These are phyloP conservation scores for Hypothenemus hampei DNA, from an alignment of 1,140 invertebrate species.

Conservation along the genomic window DNA sequence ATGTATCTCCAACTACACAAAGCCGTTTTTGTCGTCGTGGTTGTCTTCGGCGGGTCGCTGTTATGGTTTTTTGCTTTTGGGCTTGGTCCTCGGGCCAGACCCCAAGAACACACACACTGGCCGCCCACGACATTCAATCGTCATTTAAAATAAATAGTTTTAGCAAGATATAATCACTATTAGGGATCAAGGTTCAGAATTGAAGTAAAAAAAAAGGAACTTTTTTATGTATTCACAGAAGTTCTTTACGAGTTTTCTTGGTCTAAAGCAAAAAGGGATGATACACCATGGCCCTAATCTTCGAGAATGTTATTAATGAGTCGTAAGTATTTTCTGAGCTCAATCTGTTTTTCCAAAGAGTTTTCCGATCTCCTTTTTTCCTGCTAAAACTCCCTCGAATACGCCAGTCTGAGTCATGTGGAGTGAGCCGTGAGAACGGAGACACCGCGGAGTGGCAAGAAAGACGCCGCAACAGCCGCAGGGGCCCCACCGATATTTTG, in stretches of 20 bases:
- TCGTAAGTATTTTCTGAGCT: too few relatives aligned
- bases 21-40: constrained; percentile 18
- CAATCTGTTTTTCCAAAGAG: too few relatives aligned
- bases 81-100: constrained; percentile 16
- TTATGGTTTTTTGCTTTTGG: constrained; percentile 28
- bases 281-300: too few relatives aligned
- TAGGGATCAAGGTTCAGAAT: too few relatives aligned
- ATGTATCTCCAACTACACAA: constrained; percentile 14
- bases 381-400: too few relatives aligned
- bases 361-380: too few relatives aligned
- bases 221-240: too few relatives aligned
- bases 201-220: too few relatives aligned
- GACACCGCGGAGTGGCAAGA: constrained; percentile 19
- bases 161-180: constrained; percentile 10
- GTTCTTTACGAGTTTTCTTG: too few relatives aligned
- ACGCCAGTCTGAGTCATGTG: constrained; percentile 22
- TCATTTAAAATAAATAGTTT: constrained; percentile 22
- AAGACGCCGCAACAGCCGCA: constrained; percentile 20
- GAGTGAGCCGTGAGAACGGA: constrained; percentile 26
- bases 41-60: constrained; percentile 17
- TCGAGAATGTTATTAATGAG: too few relatives aligned
- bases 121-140: constrained; percentile 23
- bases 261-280: too few relatives aligned
- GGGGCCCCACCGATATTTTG: constrained; percentile 22
- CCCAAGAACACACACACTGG: constrained; percentile 17